Evolutionary conservation across 1,140 invertebrate species (phyloP).

Genomic region (Phymorhynchus buccinoides): DNA sequence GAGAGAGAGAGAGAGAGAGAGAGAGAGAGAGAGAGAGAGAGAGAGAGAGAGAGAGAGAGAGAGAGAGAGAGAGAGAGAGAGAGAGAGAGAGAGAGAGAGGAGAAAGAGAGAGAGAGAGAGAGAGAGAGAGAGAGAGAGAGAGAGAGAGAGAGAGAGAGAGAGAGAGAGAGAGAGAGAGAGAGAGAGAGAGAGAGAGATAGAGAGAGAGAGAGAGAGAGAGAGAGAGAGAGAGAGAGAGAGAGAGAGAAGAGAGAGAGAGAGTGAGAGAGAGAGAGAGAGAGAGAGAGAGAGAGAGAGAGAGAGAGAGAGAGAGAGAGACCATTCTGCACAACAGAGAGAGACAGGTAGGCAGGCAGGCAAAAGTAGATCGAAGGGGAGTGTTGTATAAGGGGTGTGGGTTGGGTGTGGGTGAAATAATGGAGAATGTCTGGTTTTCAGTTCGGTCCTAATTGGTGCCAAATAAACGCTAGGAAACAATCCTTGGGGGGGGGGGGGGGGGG

Average conservation of each 20-base stretch:
- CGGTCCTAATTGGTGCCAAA: too few species aligned
- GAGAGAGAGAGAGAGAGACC: background rate
- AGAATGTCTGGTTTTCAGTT: too few species aligned
- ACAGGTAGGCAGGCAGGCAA: too few species aligned
- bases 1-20: background rate
- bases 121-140: background rate
- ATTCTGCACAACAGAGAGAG: too few species aligned
- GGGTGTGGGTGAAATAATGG: background rate
- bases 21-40: background rate
- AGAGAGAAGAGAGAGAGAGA: background rate
- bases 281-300: background rate
- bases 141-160: too few species aligned
- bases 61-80: too few species aligned
- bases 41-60: too few species aligned
- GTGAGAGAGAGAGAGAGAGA: background rate
- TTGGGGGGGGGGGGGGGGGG: background rate
- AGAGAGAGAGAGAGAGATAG: background rate
- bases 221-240: background rate
- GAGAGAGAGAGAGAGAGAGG: too few species aligned
- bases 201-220: slow-evolving; percentile 2
- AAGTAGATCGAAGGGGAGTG: background rate
- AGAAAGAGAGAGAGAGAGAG: background rate
- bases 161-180: too few species aligned
- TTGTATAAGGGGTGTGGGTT: background rate
- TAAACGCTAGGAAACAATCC: background rate